phyloP scores from a whole-genome alignment of 2,888 invertebrate species.

The Beris morrisii region DNA sequence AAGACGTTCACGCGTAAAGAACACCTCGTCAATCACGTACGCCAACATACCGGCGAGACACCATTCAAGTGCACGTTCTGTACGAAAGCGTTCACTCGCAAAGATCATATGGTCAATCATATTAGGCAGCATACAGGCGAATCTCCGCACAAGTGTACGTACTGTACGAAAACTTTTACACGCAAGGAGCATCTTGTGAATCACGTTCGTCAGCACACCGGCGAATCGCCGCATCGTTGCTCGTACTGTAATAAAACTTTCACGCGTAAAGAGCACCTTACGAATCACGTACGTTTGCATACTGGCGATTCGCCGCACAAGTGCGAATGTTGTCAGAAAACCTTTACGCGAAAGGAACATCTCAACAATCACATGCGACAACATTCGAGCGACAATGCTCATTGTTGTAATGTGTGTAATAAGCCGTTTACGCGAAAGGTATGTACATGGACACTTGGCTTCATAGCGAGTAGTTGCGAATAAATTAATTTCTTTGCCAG shows the following conservation, averaged over 20 bases:
- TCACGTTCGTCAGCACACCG: slow-evolving; percentile 79
- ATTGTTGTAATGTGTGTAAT: slow-evolving; percentile 81
- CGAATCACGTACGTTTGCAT: slow-evolving; percentile 81
- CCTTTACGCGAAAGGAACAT: slow-evolving; percentile 83
- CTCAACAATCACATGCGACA: slow-evolving; percentile 83
- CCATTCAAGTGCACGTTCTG: slow-evolving; percentile 82
- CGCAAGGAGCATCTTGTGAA: slow-evolving; percentile 84
- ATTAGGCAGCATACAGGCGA: slow-evolving; percentile 80
- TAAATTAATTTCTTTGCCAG: slow-evolving; percentile 35
- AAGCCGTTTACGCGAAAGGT: slow-evolving; percentile 73
- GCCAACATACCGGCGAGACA: slow-evolving; percentile 83
- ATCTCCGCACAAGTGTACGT: slow-evolving; percentile 84
- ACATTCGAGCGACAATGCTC: slow-evolving; percentile 86
- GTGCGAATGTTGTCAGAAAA: slow-evolving; percentile 83
- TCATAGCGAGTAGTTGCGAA: neutral
- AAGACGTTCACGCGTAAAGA: slow-evolving; percentile 88
- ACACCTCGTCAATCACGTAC: slow-evolving; percentile 81
- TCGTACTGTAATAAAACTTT: slow-evolving; percentile 61
- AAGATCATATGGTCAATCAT: slow-evolving; percentile 75
- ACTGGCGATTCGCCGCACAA: slow-evolving; percentile 83
- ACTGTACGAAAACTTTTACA: slow-evolving; percentile 79
- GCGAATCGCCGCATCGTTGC: slow-evolving; percentile 69
- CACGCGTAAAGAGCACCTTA: slow-evolving; percentile 82
- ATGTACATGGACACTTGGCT: neutral
- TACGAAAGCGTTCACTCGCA: slow-evolving; percentile 82